These are phyloP conservation scores for Spilosoma lubricipeda DNA, from an alignment of 2,888 invertebrate genomes.

Conservation along the genomic window DNA sequence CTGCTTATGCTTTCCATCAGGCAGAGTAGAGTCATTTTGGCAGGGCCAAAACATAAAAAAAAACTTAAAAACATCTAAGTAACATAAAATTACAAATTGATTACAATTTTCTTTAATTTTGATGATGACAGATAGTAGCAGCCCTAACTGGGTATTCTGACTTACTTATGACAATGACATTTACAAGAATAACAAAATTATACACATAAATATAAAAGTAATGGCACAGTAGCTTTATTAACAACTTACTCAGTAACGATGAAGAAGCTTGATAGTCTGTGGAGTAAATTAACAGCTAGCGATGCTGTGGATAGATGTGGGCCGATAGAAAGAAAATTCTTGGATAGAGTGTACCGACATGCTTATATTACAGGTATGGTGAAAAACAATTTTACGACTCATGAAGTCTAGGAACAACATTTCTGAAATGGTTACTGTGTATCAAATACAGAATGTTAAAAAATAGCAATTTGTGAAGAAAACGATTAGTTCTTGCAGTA, in stretches of 20 bases:
- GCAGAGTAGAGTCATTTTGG: no score
- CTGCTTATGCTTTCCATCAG: no score
- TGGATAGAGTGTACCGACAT: conserved; percentile 71
- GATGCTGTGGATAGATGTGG: conserved; percentile 67
- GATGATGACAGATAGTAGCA: no score
- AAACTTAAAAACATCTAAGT: not conserved
- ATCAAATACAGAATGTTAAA: no score
- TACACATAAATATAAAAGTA: not conserved
- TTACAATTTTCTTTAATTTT: not conserved
- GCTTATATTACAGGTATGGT: conserved; percentile 69
- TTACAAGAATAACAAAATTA: conserved; percentile 18
- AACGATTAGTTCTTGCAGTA: no score
- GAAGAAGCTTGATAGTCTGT: conserved; percentile 54
- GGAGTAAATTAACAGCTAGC: conserved; percentile 66
- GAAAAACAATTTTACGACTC: not conserved
- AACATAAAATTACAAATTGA: not conserved
- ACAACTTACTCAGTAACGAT: conserved; percentile 46
- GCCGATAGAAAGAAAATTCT: conserved; percentile 67
- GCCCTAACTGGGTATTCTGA: not conserved
- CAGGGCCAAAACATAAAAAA: no score
- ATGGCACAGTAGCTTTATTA: conserved; percentile 10
- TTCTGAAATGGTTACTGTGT: not conserved
- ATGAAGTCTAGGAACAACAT: not conserved
- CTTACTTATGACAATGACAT: conserved; percentile 16
- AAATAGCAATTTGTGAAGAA: no score